Percentiles rank a stretch among this genome's conserved stretches.
phyloP scores from a whole-genome alignment of 2,888 invertebrate genomes.

The Cylindroiulus punctatus region DNA sequence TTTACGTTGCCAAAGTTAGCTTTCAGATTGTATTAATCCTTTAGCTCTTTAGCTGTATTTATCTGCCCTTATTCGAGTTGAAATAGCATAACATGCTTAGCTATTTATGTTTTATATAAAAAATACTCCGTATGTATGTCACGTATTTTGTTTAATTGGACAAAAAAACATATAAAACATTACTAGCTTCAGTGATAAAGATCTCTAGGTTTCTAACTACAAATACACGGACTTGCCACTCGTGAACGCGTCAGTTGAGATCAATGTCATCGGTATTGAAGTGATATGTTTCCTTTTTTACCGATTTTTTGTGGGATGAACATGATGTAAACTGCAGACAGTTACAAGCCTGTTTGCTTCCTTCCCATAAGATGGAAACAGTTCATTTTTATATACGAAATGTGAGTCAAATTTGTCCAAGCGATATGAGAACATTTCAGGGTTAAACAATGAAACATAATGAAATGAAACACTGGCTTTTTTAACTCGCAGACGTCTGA shows the following conservation, averaged over 20 bases:
- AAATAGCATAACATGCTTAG: not conserved
- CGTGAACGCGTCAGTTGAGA: not conserved
- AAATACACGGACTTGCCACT: not conserved
- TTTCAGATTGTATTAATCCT: constrained; percentile 16
- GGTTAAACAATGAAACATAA: not conserved
- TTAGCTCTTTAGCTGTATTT: not conserved
- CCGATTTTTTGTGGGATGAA: not conserved
- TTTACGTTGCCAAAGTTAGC: not conserved
- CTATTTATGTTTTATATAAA: constrained; percentile 22
- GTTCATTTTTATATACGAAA: not conserved
- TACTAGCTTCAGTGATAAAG: not conserved
- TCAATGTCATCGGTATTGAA: not conserved
- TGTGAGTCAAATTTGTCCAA: not conserved
- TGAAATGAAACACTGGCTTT: not conserved
- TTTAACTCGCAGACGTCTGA: not conserved
- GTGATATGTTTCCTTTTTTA: constrained; percentile 19
- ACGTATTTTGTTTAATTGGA: constrained; percentile 10
- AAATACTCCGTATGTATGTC: not conserved
- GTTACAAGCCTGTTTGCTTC: not conserved
- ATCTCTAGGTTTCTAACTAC: not conserved
- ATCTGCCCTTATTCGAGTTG: not conserved
- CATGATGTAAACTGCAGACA: not conserved
- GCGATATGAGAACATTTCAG: not conserved
- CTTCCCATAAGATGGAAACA: not conserved
- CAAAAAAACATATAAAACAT: not conserved